Evolutionary conservation across 2,113 vertebrate species (phyloP), one percentile per base, ranked within the genome.

Genomic region (Empidonax alnorum): DNA sequence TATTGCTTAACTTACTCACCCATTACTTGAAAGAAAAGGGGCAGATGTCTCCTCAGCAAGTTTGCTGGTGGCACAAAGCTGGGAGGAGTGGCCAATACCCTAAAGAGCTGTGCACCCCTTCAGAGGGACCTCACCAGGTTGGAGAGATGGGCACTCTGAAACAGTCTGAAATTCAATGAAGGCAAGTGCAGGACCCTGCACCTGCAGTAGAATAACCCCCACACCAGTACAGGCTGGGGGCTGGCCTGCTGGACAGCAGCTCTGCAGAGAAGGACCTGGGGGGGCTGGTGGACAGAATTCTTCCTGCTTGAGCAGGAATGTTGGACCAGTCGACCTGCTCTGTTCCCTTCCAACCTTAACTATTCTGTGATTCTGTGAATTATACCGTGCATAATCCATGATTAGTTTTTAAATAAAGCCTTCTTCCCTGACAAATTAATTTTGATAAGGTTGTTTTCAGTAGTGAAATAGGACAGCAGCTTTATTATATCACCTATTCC

Each of bases 331-430:
- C 6, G 5, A 24, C 14, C 13, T 13, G 25, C 41, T 42, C 30
- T 63, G 13, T 12, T 63, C 12, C 35, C 27, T 77, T 56, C 4
- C 31, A 33, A 37, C 18, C 22, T 10, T 56, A 42, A 55, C 9
- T 63, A 20, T 50, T 49, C 35, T 63, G 13, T 42, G 27, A 33
- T 63, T 82, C 7, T 56, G 47, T 35, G 35, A 97, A 97, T 97
- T 97, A 97, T 63, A 87, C 58, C 88, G 88, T 96, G 67, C 90
- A 94, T 66, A 91, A 63, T 37, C 91, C 91, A 84, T 97, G 92
- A 97, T 87, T 74, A 59, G 39, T 91, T 97, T 93, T 91, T 80
- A 96, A 97, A 97, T 94, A 92, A 94, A 95, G 53, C 59, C 65
- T 85, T 91, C 80, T 92, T 69, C 27, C 68, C 33, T 91, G 78